These are phyloP conservation scores for Amiota minor DNA, from an alignment of 2,888 invertebrate species.

Conservation along the genomic window DNA sequence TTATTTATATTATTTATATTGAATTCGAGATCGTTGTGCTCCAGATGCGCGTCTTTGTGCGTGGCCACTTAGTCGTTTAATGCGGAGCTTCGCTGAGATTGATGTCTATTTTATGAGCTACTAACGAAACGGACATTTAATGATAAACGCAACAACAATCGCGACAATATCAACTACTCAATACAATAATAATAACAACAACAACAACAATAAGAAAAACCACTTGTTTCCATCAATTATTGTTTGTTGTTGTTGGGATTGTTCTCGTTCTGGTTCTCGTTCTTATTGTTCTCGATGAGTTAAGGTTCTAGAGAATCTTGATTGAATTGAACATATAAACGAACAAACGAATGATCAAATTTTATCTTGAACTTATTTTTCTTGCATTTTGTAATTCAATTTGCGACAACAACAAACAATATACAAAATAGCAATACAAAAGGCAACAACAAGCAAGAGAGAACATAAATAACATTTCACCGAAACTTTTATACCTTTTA, in stretches of 20 bases:
- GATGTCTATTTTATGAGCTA: slow-evolving; percentile 18
- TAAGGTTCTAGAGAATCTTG: not conserved
- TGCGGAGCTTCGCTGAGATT: not conserved
- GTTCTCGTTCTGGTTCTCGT: not conserved
- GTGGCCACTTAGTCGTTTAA: slow-evolving; percentile 14
- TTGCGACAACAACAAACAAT: slow-evolving; percentile 35
- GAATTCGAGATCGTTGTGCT: not conserved
- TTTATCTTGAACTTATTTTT: slow-evolving; percentile 42
- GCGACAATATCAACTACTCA: not conserved
- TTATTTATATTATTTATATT: not conserved
- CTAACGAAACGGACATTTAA: not conserved
- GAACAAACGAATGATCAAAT: not conserved
- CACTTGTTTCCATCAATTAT: slow-evolving; percentile 27
- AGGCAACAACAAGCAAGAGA: too few relatives aligned
- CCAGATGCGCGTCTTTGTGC: slow-evolving; percentile 13
- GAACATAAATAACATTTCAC: too few relatives aligned
- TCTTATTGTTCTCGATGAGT: not conserved
- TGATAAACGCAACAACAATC: too few relatives aligned
- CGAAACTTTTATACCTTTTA: too few relatives aligned
- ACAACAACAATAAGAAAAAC: not conserved
- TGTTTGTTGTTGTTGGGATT: not conserved
- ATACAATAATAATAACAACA: slow-evolving; percentile 26
- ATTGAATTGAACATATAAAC: slow-evolving; percentile 1
- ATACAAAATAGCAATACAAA: too few relatives aligned
- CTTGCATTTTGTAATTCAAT: slow-evolving; percentile 52